A percentile compares a stretch with the other conserved stretches of the same genome.
These are phyloP conservation scores for Petrophora chlorosata DNA, from an alignment of 2,888 invertebrate species.

Conservation along the genomic window DNA sequence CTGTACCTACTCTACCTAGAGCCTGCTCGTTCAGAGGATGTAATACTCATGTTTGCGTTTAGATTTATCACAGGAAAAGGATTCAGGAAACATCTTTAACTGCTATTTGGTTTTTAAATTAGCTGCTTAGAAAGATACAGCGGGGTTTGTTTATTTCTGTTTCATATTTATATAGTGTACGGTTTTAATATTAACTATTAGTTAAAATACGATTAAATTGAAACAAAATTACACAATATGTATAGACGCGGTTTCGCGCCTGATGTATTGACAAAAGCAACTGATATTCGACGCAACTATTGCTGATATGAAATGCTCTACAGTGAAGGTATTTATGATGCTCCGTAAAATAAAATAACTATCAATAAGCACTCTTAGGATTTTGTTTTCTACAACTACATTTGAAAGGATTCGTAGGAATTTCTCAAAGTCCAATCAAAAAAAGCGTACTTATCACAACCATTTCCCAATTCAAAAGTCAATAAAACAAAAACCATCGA, in stretches of 20 bases:
- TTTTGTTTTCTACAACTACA: too few species aligned
- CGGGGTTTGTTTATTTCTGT: background rate
- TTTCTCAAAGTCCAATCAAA: background rate
- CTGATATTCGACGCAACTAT: too few species aligned
- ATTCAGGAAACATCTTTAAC: constrained; percentile 35
- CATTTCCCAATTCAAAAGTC: constrained; percentile 7
- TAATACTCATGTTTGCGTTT: constrained; percentile 44
- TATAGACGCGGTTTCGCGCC: too few species aligned
- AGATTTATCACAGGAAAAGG: constrained; percentile 51
- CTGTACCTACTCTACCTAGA: constrained; percentile 51
- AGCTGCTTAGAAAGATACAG: background rate
- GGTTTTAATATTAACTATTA: too few species aligned
- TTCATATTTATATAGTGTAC: background rate
- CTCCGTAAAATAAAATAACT: too few species aligned
- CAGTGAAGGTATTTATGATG: too few species aligned
- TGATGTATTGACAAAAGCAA: too few species aligned
- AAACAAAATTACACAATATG: too few species aligned
- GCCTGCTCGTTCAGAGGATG: constrained; percentile 29
- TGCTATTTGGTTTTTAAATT: constrained; percentile 26
- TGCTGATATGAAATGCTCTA: too few species aligned
- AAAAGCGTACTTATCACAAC: background rate
- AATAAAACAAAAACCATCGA: constrained; percentile 12
- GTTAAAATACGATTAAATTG: too few species aligned
- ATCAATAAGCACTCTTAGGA: too few species aligned
- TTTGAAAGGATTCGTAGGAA: background rate